Evolutionary conservation across 2,797 vertebrate species (phyloP).

Genomic region (Zenarchopterus dispar): DNA sequence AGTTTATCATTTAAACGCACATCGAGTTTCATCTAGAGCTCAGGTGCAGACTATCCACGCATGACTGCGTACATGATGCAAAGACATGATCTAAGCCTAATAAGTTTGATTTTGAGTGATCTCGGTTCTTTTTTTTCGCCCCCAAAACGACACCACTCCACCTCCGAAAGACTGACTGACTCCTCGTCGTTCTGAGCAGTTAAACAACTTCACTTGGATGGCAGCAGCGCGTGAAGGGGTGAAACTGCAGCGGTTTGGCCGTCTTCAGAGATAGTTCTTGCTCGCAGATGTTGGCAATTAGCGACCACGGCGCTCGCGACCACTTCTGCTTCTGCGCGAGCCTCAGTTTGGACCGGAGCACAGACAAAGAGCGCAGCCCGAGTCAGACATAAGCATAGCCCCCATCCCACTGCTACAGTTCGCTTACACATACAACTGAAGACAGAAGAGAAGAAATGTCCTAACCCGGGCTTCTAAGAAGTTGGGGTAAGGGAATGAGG

Average conservation of each 20-base stretch:
- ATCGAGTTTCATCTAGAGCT: constrained; percentile 5
- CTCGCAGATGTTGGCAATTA: constrained; percentile 72
- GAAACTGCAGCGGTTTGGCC: constrained; percentile 18
- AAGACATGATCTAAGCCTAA: background rate
- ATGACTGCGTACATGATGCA: background rate
- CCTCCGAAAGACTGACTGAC: no score
- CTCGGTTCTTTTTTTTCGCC: no score
- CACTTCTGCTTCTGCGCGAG: constrained; percentile 2
- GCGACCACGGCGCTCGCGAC: constrained; percentile 19
- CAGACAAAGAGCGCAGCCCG: constrained; percentile 5
- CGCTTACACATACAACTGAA: constrained; percentile 1
- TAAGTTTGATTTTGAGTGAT: no score
- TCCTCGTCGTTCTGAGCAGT: no score
- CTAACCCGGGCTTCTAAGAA: constrained; percentile 26
- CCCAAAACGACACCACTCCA: no score
- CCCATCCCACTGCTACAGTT: no score
- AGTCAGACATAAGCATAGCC: background rate
- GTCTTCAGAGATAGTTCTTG: constrained; percentile 15
- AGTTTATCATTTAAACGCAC: constrained; percentile 24
- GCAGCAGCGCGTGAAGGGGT: background rate
- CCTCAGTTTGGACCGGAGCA: background rate
- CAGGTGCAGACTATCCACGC: background rate
- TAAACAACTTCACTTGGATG: background rate
- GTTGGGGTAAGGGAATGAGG: constrained; percentile 66
- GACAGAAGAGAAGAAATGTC: constrained; percentile 1